These are phyloP conservation scores for Oedothorax gibbosus DNA, from an alignment of 1,140 invertebrate genomes.

Conservation along the genomic window DNA sequence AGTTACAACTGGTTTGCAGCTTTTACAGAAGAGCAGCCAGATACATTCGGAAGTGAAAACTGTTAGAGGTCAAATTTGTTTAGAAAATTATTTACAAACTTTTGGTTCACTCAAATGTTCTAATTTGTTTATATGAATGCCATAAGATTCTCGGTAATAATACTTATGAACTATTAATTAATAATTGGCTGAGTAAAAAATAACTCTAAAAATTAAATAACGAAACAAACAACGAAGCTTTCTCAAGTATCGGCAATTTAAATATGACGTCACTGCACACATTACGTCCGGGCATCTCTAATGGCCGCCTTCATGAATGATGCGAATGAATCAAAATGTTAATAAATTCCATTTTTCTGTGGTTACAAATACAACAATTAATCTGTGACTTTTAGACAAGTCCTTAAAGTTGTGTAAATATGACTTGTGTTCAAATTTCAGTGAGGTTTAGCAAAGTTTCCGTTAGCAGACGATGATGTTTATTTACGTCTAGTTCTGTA, in stretches of 20 bases:
- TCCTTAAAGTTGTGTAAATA: constrained; percentile 2
- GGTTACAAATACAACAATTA: neutral
- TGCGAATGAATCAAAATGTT: constrained; percentile 56
- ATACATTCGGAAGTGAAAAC: too few relatives aligned
- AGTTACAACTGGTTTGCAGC: too few relatives aligned
- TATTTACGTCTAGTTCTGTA: constrained; percentile 17
- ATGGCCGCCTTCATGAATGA: constrained; percentile 57
- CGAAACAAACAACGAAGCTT: constrained; percentile 26
- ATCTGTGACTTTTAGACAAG: constrained; percentile 1
- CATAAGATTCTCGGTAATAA: neutral
- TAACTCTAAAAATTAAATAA: neutral
- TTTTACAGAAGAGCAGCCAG: too few relatives aligned
- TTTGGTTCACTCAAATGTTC: too few relatives aligned
- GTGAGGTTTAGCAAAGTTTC: constrained; percentile 3
- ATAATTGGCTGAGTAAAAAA: neutral
- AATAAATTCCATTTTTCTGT: constrained; percentile 36
- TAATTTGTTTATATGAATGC: too few relatives aligned
- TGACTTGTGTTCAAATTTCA: neutral
- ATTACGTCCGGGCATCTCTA: constrained; percentile 59
- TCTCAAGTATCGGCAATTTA: constrained; percentile 53
- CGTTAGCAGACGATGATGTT: constrained; percentile 14
- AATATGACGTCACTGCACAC: constrained; percentile 58
- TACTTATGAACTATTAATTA: neutral
- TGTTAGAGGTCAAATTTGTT: too few relatives aligned
- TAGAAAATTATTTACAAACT: too few relatives aligned